Percentiles rank a stretch among this genome's conserved stretches.
These are phyloP conservation scores for Barbus barbus DNA, from an alignment of 2,113 vertebrate species.

Conservation along the genomic window DNA sequence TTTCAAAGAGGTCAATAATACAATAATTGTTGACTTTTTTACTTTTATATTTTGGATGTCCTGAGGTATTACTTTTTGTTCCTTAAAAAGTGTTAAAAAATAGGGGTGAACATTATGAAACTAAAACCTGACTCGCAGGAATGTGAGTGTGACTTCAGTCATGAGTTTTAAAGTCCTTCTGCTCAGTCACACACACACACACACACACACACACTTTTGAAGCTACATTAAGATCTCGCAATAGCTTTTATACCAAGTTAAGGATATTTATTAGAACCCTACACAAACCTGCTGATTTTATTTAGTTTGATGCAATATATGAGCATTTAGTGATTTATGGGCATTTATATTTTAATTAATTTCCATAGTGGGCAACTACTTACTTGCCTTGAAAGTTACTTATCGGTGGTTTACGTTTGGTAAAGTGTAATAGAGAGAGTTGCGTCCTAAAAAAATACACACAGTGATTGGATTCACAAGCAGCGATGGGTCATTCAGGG, in stretches of 20 bases:
- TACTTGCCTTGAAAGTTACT: not conserved
- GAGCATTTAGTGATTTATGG: not conserved
- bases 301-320: not conserved
- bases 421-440: not conserved
- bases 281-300: not conserved
- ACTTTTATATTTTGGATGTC: too few relatives aligned
- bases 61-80: too few relatives aligned
- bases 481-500: not conserved
- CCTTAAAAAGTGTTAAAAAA: not conserved
- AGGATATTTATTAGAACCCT: not conserved
- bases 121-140: not conserved
- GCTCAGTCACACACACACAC: not conserved
- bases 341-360: not conserved
- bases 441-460: not conserved
- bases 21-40: too few relatives aligned
- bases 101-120: not conserved
- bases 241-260: not conserved
- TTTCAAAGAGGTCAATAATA: too few relatives aligned
- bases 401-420: too few relatives aligned
- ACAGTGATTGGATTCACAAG: not conserved
- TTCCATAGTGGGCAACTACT: not conserved
- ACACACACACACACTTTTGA: not conserved
- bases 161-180: not conserved
- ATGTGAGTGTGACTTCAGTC: slow-evolving; percentile 37
- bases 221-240: not conserved